Conservation (phyloP, 2,113 vertebrate genomes). For the Mustela lutreola region DNA sequence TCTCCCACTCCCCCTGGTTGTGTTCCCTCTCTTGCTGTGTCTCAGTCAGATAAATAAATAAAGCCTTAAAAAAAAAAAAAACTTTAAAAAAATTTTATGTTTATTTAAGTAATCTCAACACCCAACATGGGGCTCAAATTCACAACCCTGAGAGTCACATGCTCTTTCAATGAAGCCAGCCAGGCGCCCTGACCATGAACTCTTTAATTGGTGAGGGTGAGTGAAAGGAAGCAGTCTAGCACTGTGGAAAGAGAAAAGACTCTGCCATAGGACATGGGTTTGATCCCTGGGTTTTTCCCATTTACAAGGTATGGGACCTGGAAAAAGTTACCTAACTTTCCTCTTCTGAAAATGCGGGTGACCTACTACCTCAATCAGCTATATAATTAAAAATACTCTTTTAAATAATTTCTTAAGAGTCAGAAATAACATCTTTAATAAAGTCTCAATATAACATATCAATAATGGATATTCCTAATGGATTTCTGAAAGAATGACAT, state of each 20-base stretch:
- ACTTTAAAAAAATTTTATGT: too few species aligned
- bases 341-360: neutral
- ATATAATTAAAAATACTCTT: neutral
- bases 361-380: neutral
- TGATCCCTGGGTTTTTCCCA: neutral
- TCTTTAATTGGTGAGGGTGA: neutral
- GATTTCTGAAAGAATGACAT: neutral
- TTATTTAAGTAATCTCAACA: neutral
- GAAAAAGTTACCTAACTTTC: neutral
- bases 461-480: neutral
- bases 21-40: too few species aligned
- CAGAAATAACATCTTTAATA: neutral
- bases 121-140: neutral
- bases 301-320: neutral
- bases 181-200: neutral
- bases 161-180: neutral
- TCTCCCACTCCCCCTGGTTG: too few species aligned
- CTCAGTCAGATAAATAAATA: too few species aligned
- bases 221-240: neutral
- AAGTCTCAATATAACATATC: neutral
- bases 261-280: neutral
- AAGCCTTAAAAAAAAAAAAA: too few species aligned
- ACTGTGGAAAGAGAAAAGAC: neutral
- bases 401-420: neutral
- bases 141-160: neutral